Conservation (phyloP, 2,113 vertebrate genomes). For the Actenoides hombroni region DNA sequence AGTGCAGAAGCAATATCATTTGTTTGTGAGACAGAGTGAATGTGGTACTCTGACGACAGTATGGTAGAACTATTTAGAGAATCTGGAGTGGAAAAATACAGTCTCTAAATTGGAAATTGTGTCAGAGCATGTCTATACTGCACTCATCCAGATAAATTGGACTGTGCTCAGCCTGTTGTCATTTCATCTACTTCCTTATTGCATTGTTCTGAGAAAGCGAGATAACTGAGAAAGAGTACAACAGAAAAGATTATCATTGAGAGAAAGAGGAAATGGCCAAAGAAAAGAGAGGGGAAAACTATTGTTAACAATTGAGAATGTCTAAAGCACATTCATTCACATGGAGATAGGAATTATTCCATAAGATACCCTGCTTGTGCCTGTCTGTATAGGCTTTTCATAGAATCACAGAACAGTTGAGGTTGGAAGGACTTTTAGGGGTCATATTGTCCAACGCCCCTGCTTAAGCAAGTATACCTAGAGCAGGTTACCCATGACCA, state of each 20-base stretch:
- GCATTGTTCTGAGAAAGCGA: background rate
- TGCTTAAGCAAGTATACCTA: background rate
- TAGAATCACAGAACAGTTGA: background rate
- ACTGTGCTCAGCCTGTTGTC: background rate
- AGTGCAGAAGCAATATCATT: background rate
- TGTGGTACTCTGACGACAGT: background rate
- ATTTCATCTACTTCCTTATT: background rate
- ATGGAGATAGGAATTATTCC: background rate
- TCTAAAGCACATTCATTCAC: background rate
- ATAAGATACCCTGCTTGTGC: background rate
- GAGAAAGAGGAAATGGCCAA: background rate
- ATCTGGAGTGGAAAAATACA: background rate
- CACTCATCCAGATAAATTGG: background rate
- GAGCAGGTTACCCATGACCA: background rate
- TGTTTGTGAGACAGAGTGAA: background rate
- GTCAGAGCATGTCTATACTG: background rate
- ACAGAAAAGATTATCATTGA: background rate
- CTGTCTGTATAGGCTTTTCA: background rate
- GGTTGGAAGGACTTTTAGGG: background rate
- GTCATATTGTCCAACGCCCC: background rate
- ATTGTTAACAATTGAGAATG: background rate
- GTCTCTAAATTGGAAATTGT: background rate
- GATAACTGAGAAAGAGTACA: background rate
- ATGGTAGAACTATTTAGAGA: background rate
- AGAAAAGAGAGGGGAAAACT: background rate